Conservation (phyloP, 1,140 invertebrate genomes). For the Pogonus chalceus region DNA sequence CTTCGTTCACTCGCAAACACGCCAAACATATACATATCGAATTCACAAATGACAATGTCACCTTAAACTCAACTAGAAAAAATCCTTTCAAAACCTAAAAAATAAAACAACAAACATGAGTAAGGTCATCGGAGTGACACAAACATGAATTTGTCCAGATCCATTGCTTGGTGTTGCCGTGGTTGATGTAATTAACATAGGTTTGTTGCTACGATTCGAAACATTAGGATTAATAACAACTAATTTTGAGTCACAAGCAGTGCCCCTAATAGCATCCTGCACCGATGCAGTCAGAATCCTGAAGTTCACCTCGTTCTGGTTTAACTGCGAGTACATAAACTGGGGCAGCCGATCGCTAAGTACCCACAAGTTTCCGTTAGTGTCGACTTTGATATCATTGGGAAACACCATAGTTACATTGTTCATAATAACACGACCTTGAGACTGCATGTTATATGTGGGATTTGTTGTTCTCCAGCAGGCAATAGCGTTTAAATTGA, state of each 20-base stretch:
- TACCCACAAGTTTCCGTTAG: constrained; percentile 60
- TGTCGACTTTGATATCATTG: constrained; percentile 66
- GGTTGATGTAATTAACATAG: too few relatives aligned
- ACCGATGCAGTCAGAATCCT: constrained; percentile 56
- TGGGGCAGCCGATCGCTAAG: constrained; percentile 58
- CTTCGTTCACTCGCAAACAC: not conserved
- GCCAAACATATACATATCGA: not conserved
- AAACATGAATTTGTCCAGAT: too few relatives aligned
- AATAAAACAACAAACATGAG: not conserved
- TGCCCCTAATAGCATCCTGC: constrained; percentile 54
- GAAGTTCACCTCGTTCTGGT: constrained; percentile 58
- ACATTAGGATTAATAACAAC: constrained; percentile 17
- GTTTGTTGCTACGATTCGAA: too few relatives aligned
- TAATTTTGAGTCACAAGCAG: constrained; percentile 47
- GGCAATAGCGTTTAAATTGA: constrained; percentile 64
- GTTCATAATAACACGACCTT: constrained; percentile 58
- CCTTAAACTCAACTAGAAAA: not conserved
- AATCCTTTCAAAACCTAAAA: not conserved
- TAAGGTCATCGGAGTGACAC: not conserved
- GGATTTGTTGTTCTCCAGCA: constrained; percentile 64
- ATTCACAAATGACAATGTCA: not conserved
- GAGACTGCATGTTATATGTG: constrained; percentile 50
- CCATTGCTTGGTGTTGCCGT: too few relatives aligned
- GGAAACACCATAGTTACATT: constrained; percentile 64
- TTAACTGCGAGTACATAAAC: constrained; percentile 56